phyloP scores from a whole-genome alignment of 2,113 vertebrate genomes.

The Nematolebias whitei region DNA sequence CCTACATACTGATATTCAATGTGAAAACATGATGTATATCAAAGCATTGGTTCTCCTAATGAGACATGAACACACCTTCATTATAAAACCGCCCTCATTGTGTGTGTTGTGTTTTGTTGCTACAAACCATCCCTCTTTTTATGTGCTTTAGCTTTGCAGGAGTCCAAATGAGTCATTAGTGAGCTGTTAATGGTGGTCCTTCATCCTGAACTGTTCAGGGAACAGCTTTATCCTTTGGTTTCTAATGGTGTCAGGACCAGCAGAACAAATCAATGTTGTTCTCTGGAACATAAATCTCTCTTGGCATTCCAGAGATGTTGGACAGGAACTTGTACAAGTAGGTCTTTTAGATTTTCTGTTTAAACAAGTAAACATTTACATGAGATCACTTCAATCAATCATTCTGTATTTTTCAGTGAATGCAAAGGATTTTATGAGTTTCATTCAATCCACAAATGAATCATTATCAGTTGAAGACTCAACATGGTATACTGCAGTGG shows the following conservation, averaged over 20 bases:
- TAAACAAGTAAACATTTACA: neutral
- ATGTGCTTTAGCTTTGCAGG: constrained; percentile 4
- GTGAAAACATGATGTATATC: too few species aligned
- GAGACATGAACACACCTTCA: too few species aligned
- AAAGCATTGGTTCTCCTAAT: too few species aligned
- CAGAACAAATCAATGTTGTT: constrained; percentile 44
- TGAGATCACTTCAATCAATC: neutral
- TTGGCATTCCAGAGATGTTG: constrained; percentile 43
- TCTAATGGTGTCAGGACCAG: constrained; percentile 53
- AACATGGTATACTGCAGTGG: too few species aligned
- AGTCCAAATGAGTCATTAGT: constrained; percentile 44
- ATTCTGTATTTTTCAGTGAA: too few species aligned
- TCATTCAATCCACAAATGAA: too few species aligned
- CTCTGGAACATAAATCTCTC: constrained; percentile 45
- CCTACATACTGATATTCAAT: too few species aligned
- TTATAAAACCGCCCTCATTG: too few species aligned
- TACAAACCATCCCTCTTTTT: neutral
- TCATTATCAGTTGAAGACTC: too few species aligned
- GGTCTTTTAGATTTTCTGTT: neutral
- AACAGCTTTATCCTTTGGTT: constrained; percentile 54
- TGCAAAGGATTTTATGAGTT: too few species aligned
- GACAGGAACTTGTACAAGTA: constrained; percentile 12
- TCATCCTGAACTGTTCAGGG: constrained; percentile 31
- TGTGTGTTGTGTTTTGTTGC: neutral
- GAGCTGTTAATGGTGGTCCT: constrained; percentile 39